Base-by-base conservation (phyloP, 2,797 vertebrate species). In the Pelochelys cantorii region DNA sequence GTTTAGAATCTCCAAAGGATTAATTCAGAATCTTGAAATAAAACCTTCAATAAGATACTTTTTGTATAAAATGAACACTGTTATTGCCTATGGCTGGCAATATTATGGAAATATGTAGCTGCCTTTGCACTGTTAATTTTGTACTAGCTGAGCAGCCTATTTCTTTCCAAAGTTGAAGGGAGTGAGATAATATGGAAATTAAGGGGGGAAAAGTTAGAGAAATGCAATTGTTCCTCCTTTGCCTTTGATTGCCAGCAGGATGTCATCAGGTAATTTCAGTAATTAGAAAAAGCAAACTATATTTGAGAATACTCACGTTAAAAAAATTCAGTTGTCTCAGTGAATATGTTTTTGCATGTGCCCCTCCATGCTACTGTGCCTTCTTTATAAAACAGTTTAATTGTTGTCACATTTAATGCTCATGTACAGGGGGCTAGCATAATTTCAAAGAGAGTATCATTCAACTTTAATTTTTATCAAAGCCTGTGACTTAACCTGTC, bases 401-500 rank as follows among this genome's bases (percentile, higher is more conserved):
- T 29, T 88, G 52, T 37, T 94, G 68, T 93, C 59, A 84, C 2
- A 60, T 91, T 53, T 84, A 88, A 34, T 91, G 68, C 80, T 90
- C 15, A 17, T 57, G 1, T 88, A 80, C 78, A 20, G 74, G 80
- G 60, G 83, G 79, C 87, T n/a, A 59, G 14, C 82, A 22, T 89
- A 14, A 6, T 5, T 15, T 81, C 34, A 89, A 53, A 17, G 68
- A 75, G 86, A 79, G 74, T 82, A 90, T 17, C 11, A 3, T 90
- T 15, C 0, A 2, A 88, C 79, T 89, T 93, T 5, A 42, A 1
- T 83, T 81, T 84, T 34, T 74, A 52, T 75, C 57, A 78, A 59
- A 87, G 25, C 3, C 37, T 92, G 48, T 88, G 79, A 37, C 12
- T 31, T 75, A 92, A 87, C 20, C 4, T 94, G 23, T 80, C 78